Evolutionary conservation across 2,888 invertebrate species (phyloP), one percentile per base, ranked within the genome.

Genomic region (Limnephilus lunatus): DNA sequence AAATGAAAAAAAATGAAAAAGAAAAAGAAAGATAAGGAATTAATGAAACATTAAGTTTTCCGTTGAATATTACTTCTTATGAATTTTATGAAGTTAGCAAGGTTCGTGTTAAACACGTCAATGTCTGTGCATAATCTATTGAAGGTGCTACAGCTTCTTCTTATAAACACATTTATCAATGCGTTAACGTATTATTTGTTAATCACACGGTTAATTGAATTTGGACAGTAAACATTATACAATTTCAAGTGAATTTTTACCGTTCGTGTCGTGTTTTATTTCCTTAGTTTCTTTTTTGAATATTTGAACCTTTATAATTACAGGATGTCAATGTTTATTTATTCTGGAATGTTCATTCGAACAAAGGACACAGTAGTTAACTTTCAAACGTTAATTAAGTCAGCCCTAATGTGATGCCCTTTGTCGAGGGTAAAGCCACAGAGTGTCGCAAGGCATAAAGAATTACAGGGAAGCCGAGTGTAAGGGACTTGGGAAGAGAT

Each of bases 291-390:
- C 68, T 68, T 25, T 68, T 68, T 9, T 68, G 68, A 68, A 68
- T 25, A 68, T 68, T 68, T 68, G 68, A 25, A 68, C 68, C 68
- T 25, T 68, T n/a, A n/a, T 68, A 83, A 83, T 31, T 83, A 19
- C 19, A 32, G 30, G 32, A 83, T 83, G 35, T 39, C 35, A n/a
- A 25, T 44, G 86, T 86, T 86, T 86, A 86, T 86, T 86, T 86
- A n/a, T 86, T 44, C 44, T 44, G 39, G 39, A n/a, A 39, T 85
- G 85, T 85, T 83, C 39, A 39, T 12, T 39, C 44, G 5, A 44
- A 44, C 86, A 86, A 44, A 86, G 86, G 86, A 86, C 44, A n/a
- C 25, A 39, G 85, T 14, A 32, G 85, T n/a, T 44, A 86, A 44
- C 44, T 39, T 44, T 86, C 44, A n/a, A 44, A 48, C 39, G 86